A percentile compares a stretch with the other conserved stretches of the same genome.
phyloP scores from a whole-genome alignment of 2,797 vertebrate species.

The Lagorchestes hirsutus region DNA sequence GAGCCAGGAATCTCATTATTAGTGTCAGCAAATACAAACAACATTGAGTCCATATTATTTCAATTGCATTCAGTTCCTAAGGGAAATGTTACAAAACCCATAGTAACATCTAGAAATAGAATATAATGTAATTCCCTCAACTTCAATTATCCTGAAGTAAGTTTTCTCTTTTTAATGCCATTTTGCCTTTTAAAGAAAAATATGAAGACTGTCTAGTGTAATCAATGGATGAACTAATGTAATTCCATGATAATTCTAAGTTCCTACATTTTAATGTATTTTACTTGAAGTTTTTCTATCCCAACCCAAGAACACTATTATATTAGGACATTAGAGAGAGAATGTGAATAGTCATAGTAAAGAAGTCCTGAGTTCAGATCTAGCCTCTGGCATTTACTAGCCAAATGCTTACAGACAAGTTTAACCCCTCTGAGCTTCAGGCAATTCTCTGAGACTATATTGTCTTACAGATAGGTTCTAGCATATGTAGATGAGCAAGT shows the following conservation, averaged over 20 bases:
- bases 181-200: slow-evolving; percentile 16
- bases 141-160: slow-evolving; percentile 35
- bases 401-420: too few species aligned
- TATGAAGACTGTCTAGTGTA: not conserved
- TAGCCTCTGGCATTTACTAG: too few species aligned
- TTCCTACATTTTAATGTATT: slow-evolving; percentile 26
- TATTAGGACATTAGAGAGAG: too few species aligned
- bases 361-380: too few species aligned
- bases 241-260: slow-evolving; percentile 13
- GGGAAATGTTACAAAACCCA: slow-evolving; percentile 1
- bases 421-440: too few species aligned
- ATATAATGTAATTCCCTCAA: not conserved
- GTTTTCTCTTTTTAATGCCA: not conserved
- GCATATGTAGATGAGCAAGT: too few species aligned
- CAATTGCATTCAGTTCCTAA: not conserved
- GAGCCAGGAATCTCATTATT: not conserved
- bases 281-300: slow-evolving; percentile 9
- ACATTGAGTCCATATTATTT: not conserved
- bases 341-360: too few species aligned
- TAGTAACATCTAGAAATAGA: not conserved
- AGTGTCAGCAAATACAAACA: slow-evolving; percentile 17
- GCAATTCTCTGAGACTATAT: too few species aligned
- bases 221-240: slow-evolving; percentile 6
- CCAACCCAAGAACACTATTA: too few species aligned
- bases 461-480: too few species aligned